Evolutionary conservation across 2,888 invertebrate genomes (phyloP).

Genomic region (Sericinus montela): DNA sequence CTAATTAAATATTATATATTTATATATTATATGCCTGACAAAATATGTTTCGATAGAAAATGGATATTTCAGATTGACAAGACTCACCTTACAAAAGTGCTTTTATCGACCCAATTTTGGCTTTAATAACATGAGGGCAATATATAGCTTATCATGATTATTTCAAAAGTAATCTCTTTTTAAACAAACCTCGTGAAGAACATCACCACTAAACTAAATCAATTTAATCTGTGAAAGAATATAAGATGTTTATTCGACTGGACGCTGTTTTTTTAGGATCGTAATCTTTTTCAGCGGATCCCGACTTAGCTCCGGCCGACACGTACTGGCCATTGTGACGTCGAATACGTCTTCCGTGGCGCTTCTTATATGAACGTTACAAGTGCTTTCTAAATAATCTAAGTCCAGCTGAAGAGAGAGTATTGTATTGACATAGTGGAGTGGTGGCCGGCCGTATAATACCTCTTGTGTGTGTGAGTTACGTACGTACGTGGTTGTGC

Average conservation of each 20-base stretch:
- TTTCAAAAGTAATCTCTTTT: not conserved
- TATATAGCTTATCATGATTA: no score
- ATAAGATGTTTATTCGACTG: constrained; percentile 64
- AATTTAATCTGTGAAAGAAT: constrained; percentile 62
- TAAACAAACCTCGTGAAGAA: not conserved
- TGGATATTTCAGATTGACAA: no score
- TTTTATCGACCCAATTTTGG: no score
- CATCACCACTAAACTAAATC: constrained; percentile 32
- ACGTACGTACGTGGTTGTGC: constrained; percentile 41
- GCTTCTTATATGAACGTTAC: constrained; percentile 80
- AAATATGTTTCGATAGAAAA: no score
- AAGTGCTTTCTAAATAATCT: constrained; percentile 81
- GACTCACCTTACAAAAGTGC: no score
- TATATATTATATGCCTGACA: no score
- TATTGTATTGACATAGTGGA: constrained; percentile 80
- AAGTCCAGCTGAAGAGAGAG: constrained; percentile 79
- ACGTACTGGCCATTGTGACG: constrained; percentile 78
- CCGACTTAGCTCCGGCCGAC: constrained; percentile 65
- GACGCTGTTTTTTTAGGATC: constrained; percentile 77
- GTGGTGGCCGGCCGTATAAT: constrained; percentile 79
- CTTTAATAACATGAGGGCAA: not conserved
- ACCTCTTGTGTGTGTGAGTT: constrained; percentile 53
- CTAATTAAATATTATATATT: no score
- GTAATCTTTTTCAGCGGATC: constrained; percentile 74
- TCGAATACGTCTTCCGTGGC: constrained; percentile 72